Base-by-base conservation (phyloP, 1,140 invertebrate genomes). In the Trissolcus basalis region DNA sequence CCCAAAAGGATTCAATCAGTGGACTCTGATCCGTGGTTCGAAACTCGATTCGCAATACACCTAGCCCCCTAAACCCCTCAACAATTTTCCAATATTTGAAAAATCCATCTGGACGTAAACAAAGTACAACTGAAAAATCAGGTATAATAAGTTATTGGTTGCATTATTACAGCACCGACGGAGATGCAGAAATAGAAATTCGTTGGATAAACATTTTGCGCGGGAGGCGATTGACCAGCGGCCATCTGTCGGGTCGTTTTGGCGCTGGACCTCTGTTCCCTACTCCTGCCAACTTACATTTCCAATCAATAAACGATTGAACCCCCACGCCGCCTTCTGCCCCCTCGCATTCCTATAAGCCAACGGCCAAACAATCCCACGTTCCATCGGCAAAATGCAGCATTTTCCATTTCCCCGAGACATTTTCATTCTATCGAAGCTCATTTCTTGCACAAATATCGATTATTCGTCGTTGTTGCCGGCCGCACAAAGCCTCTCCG, bases 281-380 rank as follows among this genome's bases (percentile, higher is more conserved):
- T 16, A 35, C 63, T 63, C 33, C 72, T 59, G 68, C 77, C 72
- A 65, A 81, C 83, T 86, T 86, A 86, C 83, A 83, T 84, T 86
- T 85, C 83, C 83, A 87, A 87, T 86, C 85, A 87, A 87, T 87
- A 86, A 87, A 80, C 85, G 83, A 87, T 87, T 87, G 84, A 85
- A 86, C 81, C 77, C 74, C 79, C 81, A 76, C 81, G 7, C 80
- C 78, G 51, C 77, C 76, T 63, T 69, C 71, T 75, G 43, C 76
- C 70, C 60, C 39, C 51, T 80, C 79, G 71, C 80, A 85, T 86
- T 85, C 81, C 79, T 64, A 16, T 50, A 68, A 86, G 73, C 75
- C 79, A 83, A 83, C 80, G 79, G 73, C 71, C 79, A 82, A 82
- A 84, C 83, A 83, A 85, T 84, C 74, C 68, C 44, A 71, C 78